These are phyloP conservation scores for Mesoclemmys tuberculata DNA, from an alignment of 2,113 vertebrate genomes.

Conservation along the genomic window DNA sequence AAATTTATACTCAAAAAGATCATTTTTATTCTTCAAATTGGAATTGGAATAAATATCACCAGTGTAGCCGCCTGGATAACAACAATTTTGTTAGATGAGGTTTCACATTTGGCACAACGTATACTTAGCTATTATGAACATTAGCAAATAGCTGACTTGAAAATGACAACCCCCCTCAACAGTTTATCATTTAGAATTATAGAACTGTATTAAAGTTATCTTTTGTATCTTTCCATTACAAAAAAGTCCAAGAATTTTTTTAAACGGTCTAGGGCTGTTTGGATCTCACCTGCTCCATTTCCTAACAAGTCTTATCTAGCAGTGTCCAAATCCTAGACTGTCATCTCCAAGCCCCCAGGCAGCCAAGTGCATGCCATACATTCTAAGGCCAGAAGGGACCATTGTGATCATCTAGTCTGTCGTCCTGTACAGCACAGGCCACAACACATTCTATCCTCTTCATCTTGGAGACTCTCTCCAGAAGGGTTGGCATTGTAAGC, in stretches of 20 bases:
- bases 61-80: slow-evolving; percentile 93
- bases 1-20: slow-evolving; percentile 99
- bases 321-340: background rate
- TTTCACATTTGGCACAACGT: background rate
- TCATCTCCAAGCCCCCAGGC: background rate
- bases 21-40: slow-evolving; percentile 99
- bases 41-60: slow-evolving; percentile 99
- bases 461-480: background rate
- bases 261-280: background rate
- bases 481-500: background rate
- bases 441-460: background rate
- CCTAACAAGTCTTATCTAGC: background rate
- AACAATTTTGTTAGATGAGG: background rate
- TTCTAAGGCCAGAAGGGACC: background rate
- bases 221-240: background rate
- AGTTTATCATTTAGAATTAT: too few species aligned
- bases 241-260: background rate
- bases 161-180: background rate
- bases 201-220: background rate
- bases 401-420: background rate
- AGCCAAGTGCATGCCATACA: background rate
- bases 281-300: background rate
- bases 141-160: background rate
- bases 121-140: rapidly evolving
- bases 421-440: background rate